Conservation (phyloP, 2,888 invertebrate genomes). For the Anthrax anthrax region DNA sequence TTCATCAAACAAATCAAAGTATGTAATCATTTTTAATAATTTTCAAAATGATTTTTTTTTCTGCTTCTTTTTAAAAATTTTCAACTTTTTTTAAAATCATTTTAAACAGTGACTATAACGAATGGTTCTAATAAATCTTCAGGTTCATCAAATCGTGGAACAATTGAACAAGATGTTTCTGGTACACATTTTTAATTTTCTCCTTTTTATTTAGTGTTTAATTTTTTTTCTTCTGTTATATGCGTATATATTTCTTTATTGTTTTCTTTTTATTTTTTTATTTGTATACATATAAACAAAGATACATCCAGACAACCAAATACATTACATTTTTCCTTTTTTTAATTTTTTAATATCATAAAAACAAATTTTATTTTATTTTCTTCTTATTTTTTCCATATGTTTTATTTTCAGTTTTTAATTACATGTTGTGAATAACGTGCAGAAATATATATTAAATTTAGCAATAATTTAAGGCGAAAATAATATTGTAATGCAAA, state of each 20-base stretch:
- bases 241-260: constrained; percentile 1
- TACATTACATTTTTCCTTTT: constrained; percentile 6
- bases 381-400: constrained; percentile 3
- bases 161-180: constrained; percentile 34
- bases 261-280: constrained; percentile 3
- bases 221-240: background rate
- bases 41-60: background rate
- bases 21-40: constrained; percentile 4
- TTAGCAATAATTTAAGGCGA: too few relatives aligned
- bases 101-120: constrained; percentile 25
- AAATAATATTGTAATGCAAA: too few relatives aligned
- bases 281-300: constrained; percentile 22
- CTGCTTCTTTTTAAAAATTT: background rate
- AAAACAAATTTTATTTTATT: constrained; percentile 10
- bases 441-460: background rate
- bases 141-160: constrained; percentile 34
- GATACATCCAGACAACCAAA: background rate
- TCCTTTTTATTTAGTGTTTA: background rate
- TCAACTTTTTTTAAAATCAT: background rate
- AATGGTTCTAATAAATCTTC: constrained; percentile 35
- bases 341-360: constrained; percentile 6
- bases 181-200: constrained; percentile 18
- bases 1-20: constrained; percentile 35
- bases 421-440: constrained; percentile 29
- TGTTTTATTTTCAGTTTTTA: constrained; percentile 24